phyloP scores from a whole-genome alignment of 2,113 vertebrate species.

The Trematomus loennbergii region DNA sequence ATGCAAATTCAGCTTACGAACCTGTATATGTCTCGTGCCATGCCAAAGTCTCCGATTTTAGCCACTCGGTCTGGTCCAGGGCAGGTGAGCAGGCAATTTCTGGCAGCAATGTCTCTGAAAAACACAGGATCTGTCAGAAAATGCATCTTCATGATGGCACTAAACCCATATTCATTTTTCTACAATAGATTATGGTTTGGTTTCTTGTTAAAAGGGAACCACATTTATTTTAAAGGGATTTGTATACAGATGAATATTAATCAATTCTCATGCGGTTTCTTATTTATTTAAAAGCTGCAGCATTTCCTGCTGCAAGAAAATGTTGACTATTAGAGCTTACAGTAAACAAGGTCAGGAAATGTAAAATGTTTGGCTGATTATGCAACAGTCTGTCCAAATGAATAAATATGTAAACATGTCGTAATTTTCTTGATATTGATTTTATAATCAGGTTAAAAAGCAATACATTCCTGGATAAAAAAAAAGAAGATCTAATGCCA shows the following conservation, averaged over 20 bases:
- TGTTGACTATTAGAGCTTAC: neutral
- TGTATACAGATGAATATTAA: neutral
- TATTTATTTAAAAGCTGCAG: neutral
- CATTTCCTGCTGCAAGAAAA: neutral
- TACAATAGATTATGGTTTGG: neutral
- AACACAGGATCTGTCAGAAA: constrained; percentile 13
- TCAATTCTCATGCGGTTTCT: neutral
- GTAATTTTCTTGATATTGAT: no score
- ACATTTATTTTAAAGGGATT: neutral
- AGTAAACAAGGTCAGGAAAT: neutral
- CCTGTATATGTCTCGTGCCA: constrained; percentile 95
- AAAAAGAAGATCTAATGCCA: neutral
- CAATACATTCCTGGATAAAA: neutral
- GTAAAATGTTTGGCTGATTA: neutral
- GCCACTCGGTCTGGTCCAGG: constrained; percentile 87
- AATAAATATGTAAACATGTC: neutral
- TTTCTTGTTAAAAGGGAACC: neutral
- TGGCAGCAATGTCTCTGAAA: constrained; percentile 92
- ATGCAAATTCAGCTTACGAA: constrained; percentile 53
- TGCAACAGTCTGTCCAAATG: neutral
- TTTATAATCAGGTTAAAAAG: neutral
- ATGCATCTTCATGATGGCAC: neutral
- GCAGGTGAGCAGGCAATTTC: constrained; percentile 93
- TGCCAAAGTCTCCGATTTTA: constrained; percentile 95
- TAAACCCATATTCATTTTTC: neutral